Percentiles rank a stretch among this genome's conserved stretches.
Conservation (phyloP, 2,888 invertebrate genomes). For the Smittia aterrima region DNA sequence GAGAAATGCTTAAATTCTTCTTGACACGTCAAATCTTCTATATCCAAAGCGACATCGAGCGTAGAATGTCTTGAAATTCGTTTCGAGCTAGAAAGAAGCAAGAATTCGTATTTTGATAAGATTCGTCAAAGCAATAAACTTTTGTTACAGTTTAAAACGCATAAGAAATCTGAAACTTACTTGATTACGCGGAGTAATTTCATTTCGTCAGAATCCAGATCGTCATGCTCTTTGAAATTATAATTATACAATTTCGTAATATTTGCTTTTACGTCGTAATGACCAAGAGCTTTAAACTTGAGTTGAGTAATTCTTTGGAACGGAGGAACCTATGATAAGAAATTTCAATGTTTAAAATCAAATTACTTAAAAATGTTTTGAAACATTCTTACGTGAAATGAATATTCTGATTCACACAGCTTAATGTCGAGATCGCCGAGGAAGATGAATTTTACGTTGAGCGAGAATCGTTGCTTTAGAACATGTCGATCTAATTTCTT, state of each 20-base stretch:
- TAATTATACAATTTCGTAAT: background rate
- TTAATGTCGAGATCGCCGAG: background rate
- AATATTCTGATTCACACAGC: background rate
- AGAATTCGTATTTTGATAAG: background rate
- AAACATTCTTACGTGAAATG: background rate
- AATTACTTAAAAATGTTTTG: background rate
- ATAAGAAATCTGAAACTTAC: too few species aligned
- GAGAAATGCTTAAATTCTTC: background rate
- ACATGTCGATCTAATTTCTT: background rate
- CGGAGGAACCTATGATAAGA: background rate
- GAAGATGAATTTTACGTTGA: background rate
- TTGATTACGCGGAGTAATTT: background rate
- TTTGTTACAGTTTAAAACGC: too few species aligned
- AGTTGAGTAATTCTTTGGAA: background rate
- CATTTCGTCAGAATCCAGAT: background rate
- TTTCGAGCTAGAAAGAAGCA: background rate
- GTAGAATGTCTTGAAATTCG: too few species aligned
- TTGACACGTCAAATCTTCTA: background rate
- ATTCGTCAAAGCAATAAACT: too few species aligned
- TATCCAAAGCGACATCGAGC: background rate
- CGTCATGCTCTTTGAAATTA: background rate
- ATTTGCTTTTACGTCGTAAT: background rate
- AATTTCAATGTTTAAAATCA: background rate
- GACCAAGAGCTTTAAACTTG: background rate
- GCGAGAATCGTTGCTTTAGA: background rate